These are phyloP conservation scores for Sebastes taczanowskii DNA, from an alignment of 2,797 vertebrate genomes.

Conservation along the genomic window DNA sequence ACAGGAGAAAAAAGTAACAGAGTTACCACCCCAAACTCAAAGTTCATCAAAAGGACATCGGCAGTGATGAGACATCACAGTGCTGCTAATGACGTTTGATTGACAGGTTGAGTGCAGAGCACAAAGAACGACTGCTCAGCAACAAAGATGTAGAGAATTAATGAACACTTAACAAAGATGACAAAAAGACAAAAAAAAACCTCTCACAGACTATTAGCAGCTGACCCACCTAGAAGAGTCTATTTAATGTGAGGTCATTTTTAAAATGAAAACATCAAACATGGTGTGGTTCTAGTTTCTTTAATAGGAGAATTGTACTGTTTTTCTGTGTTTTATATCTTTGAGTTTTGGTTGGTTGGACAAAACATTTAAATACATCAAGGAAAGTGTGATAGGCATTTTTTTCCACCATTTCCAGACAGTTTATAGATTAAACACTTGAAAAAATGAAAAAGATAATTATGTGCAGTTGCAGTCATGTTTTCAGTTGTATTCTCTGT, in stretches of 20 bases:
- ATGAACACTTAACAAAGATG: background rate
- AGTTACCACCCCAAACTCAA: background rate
- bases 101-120: background rate
- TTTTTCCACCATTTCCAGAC: background rate
- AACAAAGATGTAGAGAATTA: background rate
- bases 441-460: background rate
- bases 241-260: background rate
- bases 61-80: background rate
- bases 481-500: background rate
- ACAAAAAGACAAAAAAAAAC: background rate
- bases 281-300: background rate
- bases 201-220: background rate
- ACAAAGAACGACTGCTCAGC: background rate
- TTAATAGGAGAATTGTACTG: background rate
- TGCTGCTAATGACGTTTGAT: background rate
- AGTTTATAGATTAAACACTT: background rate
- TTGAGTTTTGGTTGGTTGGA: background rate
- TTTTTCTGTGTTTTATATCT: background rate
- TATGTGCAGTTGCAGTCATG: background rate
- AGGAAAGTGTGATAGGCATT: background rate
- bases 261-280: background rate
- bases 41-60: conserved; percentile 7
- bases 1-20: background rate
- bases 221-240: background rate
- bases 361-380: background rate